Evolutionary conservation across 2,113 vertebrate genomes (phyloP), one percentile per base, ranked within the genome.

Genomic region (Indri indri): DNA sequence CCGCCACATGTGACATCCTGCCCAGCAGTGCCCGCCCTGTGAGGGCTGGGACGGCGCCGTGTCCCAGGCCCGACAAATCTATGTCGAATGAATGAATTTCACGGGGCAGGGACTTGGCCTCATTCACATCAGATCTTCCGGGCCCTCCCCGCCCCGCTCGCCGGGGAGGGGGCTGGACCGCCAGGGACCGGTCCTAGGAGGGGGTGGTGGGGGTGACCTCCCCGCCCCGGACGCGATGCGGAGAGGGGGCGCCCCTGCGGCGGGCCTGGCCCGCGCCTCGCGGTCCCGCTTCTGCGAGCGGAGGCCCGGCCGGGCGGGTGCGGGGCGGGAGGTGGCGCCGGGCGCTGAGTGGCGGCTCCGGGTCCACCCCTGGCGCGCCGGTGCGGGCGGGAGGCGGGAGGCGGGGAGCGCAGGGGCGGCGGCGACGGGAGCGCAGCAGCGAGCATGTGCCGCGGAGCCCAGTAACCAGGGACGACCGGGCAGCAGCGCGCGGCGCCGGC

Each of bases 391-490:
- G 86, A 77, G 96, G 92, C 88, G 95, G 97, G 90, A 84, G 98
- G 95, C 79, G 94, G 96, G 95, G 94, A 90, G 95, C 91, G 96
- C 95, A 94, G 98, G 98, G 98, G 98, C 98, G 98, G 97, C 93
- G 94, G 91, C 94, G 91, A 65, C 80, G 54, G 98, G 84, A 34
- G 76, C 96, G 94, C 96, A 94, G 97, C 98, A 95, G 97, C 97
- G 98, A 98, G 97, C 97, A 98, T 97, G 98, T 98, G 98, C 97
- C 97, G 98, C 97, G 98, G 98, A 98, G 99, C 99, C 98, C 98
- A 98, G 98, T 99, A 98, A 99, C 99, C 98, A 98, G 98, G 99
- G 99, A 98, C 98, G 98, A 98, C 98, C 98, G 98, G 98, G 98
- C 98, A 98, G 98, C 98, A 96, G 97, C 96, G 97, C 92, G 90